These are phyloP conservation scores for Drosophila nr. perissopoda DNA, from an alignment of 2,888 invertebrate species.

Conservation along the genomic window DNA sequence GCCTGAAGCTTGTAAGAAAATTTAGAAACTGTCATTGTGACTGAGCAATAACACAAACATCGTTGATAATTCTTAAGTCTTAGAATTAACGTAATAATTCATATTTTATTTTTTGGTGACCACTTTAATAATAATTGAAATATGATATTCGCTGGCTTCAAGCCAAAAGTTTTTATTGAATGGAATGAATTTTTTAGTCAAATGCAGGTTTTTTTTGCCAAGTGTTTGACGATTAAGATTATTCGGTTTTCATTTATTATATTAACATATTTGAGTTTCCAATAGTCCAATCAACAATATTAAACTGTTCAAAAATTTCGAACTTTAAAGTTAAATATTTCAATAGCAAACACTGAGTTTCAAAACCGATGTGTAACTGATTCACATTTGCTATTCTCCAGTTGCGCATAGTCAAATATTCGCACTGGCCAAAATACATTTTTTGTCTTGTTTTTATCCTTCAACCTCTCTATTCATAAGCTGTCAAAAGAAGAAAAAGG, in stretches of 20 bases:
- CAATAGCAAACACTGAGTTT: background rate
- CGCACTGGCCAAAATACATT: background rate
- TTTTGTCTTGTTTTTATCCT: background rate
- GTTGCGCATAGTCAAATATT: background rate
- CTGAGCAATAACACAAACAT: background rate
- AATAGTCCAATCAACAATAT: background rate
- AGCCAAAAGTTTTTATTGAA: too few species aligned
- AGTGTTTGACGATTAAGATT: too few species aligned
- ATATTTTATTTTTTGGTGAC: background rate
- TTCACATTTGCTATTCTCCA: background rate
- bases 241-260: background rate
- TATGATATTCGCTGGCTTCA: too few species aligned
- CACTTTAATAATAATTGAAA: too few species aligned
- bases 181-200: background rate
- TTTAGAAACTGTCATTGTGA: too few species aligned
- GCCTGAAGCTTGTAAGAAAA: too few species aligned
- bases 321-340: background rate
- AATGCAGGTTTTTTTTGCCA: background rate
- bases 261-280: background rate
- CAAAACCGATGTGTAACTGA: background rate
- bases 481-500: slow-evolving; percentile 10
- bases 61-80: too few species aligned
- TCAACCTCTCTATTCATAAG: slow-evolving; percentile 14
- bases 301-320: background rate
- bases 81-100: background rate